These are phyloP conservation scores for Aphodius granarius DNA, from an alignment of 2,888 invertebrate species.

Conservation along the genomic window DNA sequence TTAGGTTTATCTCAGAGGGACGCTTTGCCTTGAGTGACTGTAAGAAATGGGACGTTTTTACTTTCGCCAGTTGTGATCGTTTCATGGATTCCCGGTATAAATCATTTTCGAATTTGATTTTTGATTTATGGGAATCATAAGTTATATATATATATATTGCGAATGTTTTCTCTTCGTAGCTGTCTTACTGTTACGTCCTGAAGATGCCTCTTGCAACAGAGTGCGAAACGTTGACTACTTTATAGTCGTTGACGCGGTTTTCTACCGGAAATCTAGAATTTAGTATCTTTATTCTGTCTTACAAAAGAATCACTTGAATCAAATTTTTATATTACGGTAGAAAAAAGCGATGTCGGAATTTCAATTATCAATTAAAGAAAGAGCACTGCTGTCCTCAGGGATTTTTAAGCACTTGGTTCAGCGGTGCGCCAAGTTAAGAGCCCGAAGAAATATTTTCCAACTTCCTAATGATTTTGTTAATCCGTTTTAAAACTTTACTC, in stretches of 20 bases:
- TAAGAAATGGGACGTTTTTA: not conserved
- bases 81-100: not conserved
- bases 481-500: not conserved
- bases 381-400: not conserved
- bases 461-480: not conserved
- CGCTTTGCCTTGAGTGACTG: not conserved
- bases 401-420: not conserved
- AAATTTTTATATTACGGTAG: not conserved
- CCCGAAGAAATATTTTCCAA: not conserved
- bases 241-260: too few species aligned
- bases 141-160: too few species aligned
- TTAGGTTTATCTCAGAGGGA: not conserved
- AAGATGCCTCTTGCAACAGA: too few species aligned
- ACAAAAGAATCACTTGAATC: not conserved
- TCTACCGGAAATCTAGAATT: too few species aligned
- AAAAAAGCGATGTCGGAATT: not conserved
- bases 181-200: too few species aligned
- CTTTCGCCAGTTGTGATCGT: not conserved
- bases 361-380: not conserved
- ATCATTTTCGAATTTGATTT: not conserved
- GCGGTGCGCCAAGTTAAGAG: not conserved
- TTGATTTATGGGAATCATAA: too few species aligned
- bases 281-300: too few species aligned
- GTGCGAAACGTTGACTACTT: too few species aligned
- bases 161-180: too few species aligned